Conservation (phyloP, 1,140 invertebrate genomes). For the Brachionus sp. region DNA sequence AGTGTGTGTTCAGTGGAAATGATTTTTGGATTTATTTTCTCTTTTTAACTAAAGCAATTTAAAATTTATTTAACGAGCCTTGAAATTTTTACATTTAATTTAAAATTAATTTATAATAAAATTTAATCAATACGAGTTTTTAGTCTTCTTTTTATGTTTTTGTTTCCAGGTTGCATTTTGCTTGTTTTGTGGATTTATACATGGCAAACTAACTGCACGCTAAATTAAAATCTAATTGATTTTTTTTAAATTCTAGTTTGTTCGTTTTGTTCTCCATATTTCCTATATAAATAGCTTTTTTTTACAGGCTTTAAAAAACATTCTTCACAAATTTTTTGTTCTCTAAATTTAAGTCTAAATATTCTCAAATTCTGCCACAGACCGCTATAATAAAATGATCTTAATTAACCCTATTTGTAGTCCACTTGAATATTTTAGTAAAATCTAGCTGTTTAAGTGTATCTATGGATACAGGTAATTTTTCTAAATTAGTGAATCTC, state of each 20-base stretch:
- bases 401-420: too few species aligned
- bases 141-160: not conserved
- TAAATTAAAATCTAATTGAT: slow-evolving; percentile 35
- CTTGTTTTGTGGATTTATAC: not conserved
- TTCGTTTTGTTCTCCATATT: not conserved
- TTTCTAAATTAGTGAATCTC: too few species aligned
- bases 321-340: not conserved
- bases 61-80: not conserved
- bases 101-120: slow-evolving; percentile 14
- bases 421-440: too few species aligned
- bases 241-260: not conserved
- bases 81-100: not conserved
- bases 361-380: too few species aligned
- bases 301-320: not conserved
- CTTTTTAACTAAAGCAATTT: not conserved
- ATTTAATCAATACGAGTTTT: not conserved
- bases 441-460: too few species aligned
- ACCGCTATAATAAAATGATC: too few species aligned
- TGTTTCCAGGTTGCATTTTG: slow-evolving; percentile 15
- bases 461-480: too few species aligned
- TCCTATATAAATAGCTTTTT: not conserved
- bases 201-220: not conserved
- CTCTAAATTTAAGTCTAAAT: not conserved
- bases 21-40: not conserved
- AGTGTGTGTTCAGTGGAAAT: not conserved